Conservation (phyloP, 1,140 invertebrate species). For the Pteromalus puparum region DNA sequence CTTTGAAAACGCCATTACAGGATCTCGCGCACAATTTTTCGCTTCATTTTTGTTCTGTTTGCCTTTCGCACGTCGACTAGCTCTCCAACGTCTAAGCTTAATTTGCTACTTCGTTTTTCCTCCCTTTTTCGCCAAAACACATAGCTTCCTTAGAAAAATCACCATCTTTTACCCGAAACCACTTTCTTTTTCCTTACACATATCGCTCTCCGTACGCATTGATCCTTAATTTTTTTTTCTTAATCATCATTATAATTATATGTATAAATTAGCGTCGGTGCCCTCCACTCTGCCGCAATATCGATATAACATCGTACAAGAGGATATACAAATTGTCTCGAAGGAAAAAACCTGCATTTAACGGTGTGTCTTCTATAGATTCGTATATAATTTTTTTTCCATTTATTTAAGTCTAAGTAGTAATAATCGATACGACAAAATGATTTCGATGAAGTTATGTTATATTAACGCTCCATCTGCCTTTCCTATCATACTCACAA, state of each 20-base stretch:
- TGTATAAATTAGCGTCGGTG: conserved; percentile 32
- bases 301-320: conserved; percentile 44
- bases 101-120: background rate
- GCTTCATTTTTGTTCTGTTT: background rate
- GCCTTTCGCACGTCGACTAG: background rate
- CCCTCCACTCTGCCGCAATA: background rate
- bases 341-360: conserved; percentile 40
- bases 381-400: conserved; percentile 37
- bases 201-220: background rate
- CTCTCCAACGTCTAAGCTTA: background rate
- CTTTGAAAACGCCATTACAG: conserved; percentile 15
- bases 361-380: conserved; percentile 35
- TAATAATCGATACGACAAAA: conserved; percentile 43
- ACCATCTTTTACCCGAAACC: conserved; percentile 11
- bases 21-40: background rate
- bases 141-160: conserved; percentile 9
- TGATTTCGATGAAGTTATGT: conserved; percentile 36
- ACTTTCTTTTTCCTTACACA: background rate
- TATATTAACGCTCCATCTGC: background rate
- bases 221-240: conserved; percentile 19
- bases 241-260: conserved; percentile 45
- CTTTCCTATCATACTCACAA: conserved; percentile 4
- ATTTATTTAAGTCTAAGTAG: conserved; percentile 18
- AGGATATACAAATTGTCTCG: conserved; percentile 43
- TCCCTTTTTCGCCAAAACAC: background rate